phyloP scores from a whole-genome alignment of 2,113 vertebrate species.

The Pipra filicauda region DNA sequence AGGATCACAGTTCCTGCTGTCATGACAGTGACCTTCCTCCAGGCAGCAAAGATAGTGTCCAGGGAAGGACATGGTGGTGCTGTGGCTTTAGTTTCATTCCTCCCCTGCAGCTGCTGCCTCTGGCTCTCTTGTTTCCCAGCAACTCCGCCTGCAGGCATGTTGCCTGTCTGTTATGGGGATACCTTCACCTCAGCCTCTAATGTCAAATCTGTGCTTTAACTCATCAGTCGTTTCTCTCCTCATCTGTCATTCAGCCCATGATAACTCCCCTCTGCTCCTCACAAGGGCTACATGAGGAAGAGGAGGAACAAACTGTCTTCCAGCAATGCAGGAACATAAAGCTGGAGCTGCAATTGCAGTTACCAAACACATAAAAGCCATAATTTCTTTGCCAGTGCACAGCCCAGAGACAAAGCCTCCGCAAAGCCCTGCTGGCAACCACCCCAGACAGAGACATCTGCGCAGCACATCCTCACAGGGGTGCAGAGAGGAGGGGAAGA shows the following conservation, averaged over 20 bases:
- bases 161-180: background rate
- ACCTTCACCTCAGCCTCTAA: background rate
- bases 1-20: background rate
- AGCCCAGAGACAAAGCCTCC: slow-evolving; percentile 29
- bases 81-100: background rate
- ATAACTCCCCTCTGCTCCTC: background rate
- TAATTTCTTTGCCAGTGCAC: background rate
- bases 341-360: background rate
- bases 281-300: background rate
- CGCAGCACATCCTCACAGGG: background rate
- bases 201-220: background rate
- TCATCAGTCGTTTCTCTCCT: background rate
- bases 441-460: slow-evolving; percentile 14
- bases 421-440: background rate
- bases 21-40: background rate
- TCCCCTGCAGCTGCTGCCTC: background rate
- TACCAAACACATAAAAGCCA: background rate
- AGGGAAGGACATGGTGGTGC: background rate
- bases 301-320: slow-evolving; percentile 7
- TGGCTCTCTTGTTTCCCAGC: background rate
- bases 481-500: background rate
- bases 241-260: background rate
- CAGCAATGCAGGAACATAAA: background rate
- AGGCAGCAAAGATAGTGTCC: background rate
- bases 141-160: background rate